A percentile compares a stretch with the other conserved stretches of the same genome.
These are phyloP conservation scores for Actias luna DNA, from an alignment of 2,888 invertebrate species.

Conservation along the genomic window DNA sequence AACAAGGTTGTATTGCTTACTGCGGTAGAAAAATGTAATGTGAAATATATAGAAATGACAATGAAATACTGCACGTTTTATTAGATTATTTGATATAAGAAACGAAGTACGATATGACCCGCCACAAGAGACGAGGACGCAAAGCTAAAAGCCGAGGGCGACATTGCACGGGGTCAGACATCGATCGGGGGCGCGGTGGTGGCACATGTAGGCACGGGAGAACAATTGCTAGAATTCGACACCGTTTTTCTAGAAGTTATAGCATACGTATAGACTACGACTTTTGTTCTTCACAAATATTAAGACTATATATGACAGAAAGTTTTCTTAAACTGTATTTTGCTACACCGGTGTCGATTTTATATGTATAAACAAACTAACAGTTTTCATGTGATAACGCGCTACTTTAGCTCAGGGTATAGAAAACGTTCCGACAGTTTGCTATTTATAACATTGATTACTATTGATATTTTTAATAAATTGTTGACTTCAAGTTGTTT, in stretches of 20 bases:
- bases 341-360: neutral
- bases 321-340: neutral
- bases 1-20: neutral
- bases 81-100: slow-evolving; percentile 28
- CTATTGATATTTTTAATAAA: neutral
- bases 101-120: slow-evolving; percentile 40
- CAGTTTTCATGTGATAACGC: too few relatives aligned
- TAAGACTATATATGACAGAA: neutral
- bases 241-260: slow-evolving; percentile 33
- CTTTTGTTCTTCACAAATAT: neutral
- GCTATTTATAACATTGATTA: neutral
- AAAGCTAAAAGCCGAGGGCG: slow-evolving; percentile 58
- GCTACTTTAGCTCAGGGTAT: too few relatives aligned
- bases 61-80: slow-evolving; percentile 18
- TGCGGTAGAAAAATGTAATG: neutral
- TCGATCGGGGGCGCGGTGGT: slow-evolving; percentile 59
- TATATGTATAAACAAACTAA: neutral
- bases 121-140: slow-evolving; percentile 55
- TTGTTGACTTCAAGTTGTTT: neutral
- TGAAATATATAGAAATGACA: too few relatives aligned
- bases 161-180: slow-evolving; percentile 69
- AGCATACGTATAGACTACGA: slow-evolving; percentile 23
- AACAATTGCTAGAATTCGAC: slow-evolving; percentile 48
- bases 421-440: neutral
- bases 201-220: slow-evolving; percentile 44